Conservation (phyloP, 1,140 invertebrate species). For the Pseudobourletiella spinata region DNA sequence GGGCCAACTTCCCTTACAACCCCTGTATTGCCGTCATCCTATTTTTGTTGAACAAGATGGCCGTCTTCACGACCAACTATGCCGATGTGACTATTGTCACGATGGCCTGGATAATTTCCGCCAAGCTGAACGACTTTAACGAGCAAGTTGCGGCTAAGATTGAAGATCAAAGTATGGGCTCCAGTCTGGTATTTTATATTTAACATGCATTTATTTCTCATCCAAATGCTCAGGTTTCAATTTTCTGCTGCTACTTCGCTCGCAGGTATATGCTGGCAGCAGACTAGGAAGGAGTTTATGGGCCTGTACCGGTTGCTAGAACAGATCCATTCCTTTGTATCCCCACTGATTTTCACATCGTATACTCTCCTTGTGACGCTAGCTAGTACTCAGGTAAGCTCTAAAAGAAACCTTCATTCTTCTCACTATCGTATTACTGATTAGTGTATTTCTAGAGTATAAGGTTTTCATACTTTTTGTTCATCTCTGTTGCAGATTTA, state of each 20-base stretch:
- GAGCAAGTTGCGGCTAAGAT: not conserved
- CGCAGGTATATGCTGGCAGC: not conserved
- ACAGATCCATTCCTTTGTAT: constrained; percentile 1
- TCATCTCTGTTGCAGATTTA: not conserved
- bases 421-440: not conserved
- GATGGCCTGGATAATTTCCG: not conserved
- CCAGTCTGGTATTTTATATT: not conserved
- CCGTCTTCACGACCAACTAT: not conserved
- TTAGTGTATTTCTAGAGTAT: no score
- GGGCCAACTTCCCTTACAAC: not conserved
- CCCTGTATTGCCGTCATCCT: not conserved
- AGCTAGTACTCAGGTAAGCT: constrained; percentile 7
- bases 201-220: not conserved
- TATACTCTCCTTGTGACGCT: not conserved
- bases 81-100: not conserved
- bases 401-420: not conserved
- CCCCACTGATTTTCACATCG: constrained; percentile 8
- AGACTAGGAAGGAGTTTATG: not conserved
- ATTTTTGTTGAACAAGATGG: not conserved
- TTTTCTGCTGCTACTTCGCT: not conserved
- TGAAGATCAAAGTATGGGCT: not conserved
- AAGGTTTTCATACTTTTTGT: not conserved
- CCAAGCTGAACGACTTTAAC: not conserved
- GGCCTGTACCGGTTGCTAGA: not conserved
- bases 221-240: not conserved